Evolutionary conservation across 2,888 invertebrate genomes (phyloP).

Genomic region (Phorcus lineatus): DNA sequence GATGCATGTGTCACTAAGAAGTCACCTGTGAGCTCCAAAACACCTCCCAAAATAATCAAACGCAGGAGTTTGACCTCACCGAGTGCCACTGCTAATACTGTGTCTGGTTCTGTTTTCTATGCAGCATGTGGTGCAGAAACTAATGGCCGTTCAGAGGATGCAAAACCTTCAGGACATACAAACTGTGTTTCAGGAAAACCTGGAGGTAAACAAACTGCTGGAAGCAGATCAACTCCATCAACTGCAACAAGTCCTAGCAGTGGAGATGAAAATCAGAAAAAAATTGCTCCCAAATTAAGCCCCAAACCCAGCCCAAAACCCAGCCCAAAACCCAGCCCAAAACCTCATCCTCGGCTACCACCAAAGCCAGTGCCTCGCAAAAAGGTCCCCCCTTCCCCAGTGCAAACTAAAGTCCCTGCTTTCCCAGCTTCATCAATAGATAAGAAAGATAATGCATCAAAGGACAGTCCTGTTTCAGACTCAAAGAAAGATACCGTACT

Average conservation of each 20-base stretch:
- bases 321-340: conserved; percentile 35
- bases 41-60: background rate
- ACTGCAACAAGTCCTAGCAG: conserved; percentile 44
- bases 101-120: background rate
- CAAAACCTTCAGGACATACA: background rate
- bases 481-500: background rate
- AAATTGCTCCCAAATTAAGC: conserved; percentile 45
- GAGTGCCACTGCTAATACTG: background rate
- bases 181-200: background rate
- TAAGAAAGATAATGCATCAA: background rate
- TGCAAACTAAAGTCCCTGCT: conserved; percentile 37
- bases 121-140: background rate
- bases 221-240: conserved; percentile 37
- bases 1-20: background rate
- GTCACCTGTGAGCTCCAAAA: background rate
- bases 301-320: conserved; percentile 30
- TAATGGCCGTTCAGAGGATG: background rate
- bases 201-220: background rate
- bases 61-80: background rate
- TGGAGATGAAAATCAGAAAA: conserved; percentile 27
- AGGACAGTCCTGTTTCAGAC: background rate
- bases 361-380: conserved; percentile 38
- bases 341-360: conserved; percentile 26
- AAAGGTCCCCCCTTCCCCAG: conserved; percentile 34
- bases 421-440: background rate